phyloP scores from a whole-genome alignment of 2,888 invertebrate species.

The Trichogramma dendrolimi region DNA sequence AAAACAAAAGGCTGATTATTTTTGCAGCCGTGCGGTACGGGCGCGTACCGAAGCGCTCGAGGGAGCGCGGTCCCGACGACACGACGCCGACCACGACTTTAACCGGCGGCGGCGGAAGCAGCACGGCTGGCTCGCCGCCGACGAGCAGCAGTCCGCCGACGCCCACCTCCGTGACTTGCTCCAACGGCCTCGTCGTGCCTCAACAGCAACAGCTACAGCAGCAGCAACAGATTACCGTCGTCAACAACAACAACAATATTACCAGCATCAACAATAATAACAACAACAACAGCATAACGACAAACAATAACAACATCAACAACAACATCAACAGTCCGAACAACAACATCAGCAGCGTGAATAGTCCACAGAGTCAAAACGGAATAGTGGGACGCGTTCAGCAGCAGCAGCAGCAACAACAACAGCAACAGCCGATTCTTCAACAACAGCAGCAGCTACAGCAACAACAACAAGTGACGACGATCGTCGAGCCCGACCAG shows the following conservation, averaged over 20 bases:
- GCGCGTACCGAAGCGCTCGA: slow-evolving; percentile 87
- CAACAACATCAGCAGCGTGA: slow-evolving; percentile 35
- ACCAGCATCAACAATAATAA: slow-evolving; percentile 23
- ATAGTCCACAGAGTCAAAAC: slow-evolving; percentile 33
- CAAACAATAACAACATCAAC: slow-evolving; percentile 15
- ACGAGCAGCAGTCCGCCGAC: slow-evolving; percentile 49
- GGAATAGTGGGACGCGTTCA: slow-evolving; percentile 22
- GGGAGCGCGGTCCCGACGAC: slow-evolving; percentile 69
- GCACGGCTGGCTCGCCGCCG: slow-evolving; percentile 56
- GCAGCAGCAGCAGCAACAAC: slow-evolving; percentile 42
- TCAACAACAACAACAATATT: slow-evolving; percentile 52
- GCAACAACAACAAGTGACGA: slow-evolving; percentile 47
- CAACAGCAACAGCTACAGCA: slow-evolving; percentile 43
- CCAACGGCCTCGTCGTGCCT: slow-evolving; percentile 47
- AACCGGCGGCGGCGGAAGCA: slow-evolving; percentile 61
- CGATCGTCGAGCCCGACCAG: slow-evolving; percentile 53
- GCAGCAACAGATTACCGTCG: slow-evolving; percentile 53
- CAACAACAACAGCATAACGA: slow-evolving; percentile 27
- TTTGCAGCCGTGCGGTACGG: slow-evolving; percentile 88
- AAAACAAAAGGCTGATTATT: not conserved
- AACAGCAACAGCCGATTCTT: slow-evolving; percentile 45
- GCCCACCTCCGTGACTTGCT: slow-evolving; percentile 37
- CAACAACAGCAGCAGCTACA: slow-evolving; percentile 42
- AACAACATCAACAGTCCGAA: slow-evolving; percentile 29
- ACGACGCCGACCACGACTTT: slow-evolving; percentile 53